Base-by-base conservation (phyloP, 2,888 invertebrate species). In the Amblyteles armatorius region DNA sequence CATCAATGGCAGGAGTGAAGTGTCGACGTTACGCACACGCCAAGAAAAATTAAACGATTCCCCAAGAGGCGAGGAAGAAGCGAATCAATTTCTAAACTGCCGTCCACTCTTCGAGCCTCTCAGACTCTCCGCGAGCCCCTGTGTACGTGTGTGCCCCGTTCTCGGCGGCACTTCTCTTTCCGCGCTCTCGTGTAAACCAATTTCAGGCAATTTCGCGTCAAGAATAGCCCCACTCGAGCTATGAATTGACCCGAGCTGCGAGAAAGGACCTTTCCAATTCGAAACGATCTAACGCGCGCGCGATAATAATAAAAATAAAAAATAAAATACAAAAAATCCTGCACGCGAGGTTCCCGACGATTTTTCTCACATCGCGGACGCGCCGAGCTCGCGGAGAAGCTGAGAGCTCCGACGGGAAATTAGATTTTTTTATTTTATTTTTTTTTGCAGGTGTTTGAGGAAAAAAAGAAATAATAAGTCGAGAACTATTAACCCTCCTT, bases 161-260 rank as follows among this genome's bases (percentile, higher is more conserved):
- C 73, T 33, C 65, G 33, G 60, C 48, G 83, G 83, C 57, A 82
- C 82, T 85, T 85, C 79, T 81, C 69, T 69, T 89, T 90, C 89
- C 90, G 88, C 88, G 89, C 87, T 90, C 88, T 89, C 92, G 91
- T 92, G 93, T 93, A 94, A 94, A 93, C 93, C 94, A 94, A 94
- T 94, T 94, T 93, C 93, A 93, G 94, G 93, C 94, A 94, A 94
- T 94, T 93, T 94, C 94, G 90, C 91, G 88, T 89, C 93, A 93
- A 94, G 94, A 94, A 94, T 94, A 92, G 94, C 93, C 92, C 91
- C 93, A 93, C 91, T 76, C 90, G 77, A 92, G 88, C 91, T 88
- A 91, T 91, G 63, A 92, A 93, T 93, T 92, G 93, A 93, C 93
- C 93, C 91, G 83, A 88, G 52, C 72, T 55, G 76, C 79, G 82